Conservation (phyloP, 2,113 vertebrate species). For the Bolborhynchus lineola region DNA sequence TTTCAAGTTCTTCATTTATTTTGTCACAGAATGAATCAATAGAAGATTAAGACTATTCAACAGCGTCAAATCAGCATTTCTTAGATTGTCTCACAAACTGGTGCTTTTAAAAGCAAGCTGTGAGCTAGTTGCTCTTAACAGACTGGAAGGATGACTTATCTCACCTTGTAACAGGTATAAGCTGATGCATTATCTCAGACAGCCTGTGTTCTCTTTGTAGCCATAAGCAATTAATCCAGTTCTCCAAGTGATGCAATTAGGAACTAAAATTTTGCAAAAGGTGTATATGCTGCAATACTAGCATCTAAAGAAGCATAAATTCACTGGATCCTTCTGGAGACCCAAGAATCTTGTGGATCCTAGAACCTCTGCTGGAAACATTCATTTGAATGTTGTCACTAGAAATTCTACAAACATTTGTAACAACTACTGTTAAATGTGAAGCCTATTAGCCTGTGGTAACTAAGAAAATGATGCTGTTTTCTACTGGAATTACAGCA, state of each 20-base stretch:
- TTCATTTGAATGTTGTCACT: background rate
- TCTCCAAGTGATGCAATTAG: background rate
- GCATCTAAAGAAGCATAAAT: background rate
- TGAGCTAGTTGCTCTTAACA: background rate
- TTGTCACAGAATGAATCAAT: background rate
- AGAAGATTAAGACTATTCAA: background rate
- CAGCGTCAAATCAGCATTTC: background rate
- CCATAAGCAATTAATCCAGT: background rate
- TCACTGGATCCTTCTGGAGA: background rate
- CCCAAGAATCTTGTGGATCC: background rate
- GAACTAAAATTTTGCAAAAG: background rate
- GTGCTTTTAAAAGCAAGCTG: background rate
- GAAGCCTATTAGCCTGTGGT: background rate
- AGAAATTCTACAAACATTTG: background rate
- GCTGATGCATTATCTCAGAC: background rate
- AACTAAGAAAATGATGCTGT: background rate
- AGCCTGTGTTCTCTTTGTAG: background rate
- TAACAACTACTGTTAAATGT: background rate
- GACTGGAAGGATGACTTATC: background rate
- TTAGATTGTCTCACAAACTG: background rate
- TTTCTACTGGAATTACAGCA: background rate
- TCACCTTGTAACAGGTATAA: background rate
- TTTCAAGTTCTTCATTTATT: background rate
- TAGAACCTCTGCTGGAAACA: background rate
- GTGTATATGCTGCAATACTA: background rate